Base-by-base conservation (phyloP, 2,797 vertebrate species). In the Malurus splendens region DNA sequence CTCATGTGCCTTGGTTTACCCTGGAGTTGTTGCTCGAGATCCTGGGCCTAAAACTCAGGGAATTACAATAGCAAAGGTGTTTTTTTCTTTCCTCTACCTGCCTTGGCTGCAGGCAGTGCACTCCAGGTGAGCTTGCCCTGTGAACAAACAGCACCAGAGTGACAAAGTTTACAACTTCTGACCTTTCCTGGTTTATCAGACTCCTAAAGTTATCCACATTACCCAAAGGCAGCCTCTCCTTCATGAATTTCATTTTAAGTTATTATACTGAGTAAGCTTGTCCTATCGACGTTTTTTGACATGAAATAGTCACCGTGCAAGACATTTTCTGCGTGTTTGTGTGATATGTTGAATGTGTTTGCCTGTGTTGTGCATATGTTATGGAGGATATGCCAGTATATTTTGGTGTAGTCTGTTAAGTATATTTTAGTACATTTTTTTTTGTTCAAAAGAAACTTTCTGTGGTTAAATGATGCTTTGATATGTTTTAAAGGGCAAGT, bases 401-500 rank as follows among this genome's bases (percentile, higher is more conserved):
- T 60, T 82, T 76, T 38, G 28, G 17, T 72, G 17, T 51, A 36
- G 39, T 50, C 9, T 59, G n/a, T 42, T 51, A 73, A 76, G 61
- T 36, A 11, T 64, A 44, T 59, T 77, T 76, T 17, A 72, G 42
- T 54, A 47, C 33, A 12, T 30, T 30, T 84, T 80, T 80, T 36
- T 59, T 87, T 90, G 50, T 71, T 77, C 65, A 91, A 79, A 86
- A 87, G 27, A 80, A 71, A 67, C 71, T 84, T 80, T 73, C 14
- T 42, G 55, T 42, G 75, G 44, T 80, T 94, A 83, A 86, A 59
- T 38, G 66, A 51, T 70, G 51, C 89, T 87, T 61, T 87, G 51
- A 56, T 44, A 93, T 47, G 24, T 64, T 73, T 71, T 88, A 94
- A 90, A 83, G 94, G 36, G 66, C 64, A 70, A 90, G 73, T 72